Evolutionary conservation across 2,888 invertebrate species (phyloP).

Genomic region (Cosmia trapezina): DNA sequence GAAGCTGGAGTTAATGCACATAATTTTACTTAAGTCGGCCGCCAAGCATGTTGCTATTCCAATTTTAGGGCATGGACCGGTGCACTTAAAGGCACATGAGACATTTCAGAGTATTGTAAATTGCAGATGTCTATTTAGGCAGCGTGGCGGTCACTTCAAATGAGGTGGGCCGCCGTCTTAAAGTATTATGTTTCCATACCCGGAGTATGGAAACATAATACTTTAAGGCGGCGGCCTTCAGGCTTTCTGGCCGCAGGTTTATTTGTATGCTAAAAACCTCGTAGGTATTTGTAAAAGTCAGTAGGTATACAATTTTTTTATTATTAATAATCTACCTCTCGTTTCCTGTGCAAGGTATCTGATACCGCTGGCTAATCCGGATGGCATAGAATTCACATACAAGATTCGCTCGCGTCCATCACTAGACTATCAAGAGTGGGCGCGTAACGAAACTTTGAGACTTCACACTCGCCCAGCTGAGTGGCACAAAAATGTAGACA

Average conservation of each 20-base stretch:
- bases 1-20: no score
- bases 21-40: no score
- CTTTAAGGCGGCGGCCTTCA: no score
- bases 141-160: background rate
- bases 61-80: background rate
- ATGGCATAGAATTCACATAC: conserved; percentile 82
- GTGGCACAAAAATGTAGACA: conserved; percentile 86
- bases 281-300: background rate
- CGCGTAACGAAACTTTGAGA: conserved; percentile 75
- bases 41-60: background rate
- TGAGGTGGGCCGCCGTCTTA: background rate
- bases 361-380: conserved; percentile 85
- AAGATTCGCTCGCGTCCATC: conserved; percentile 67
- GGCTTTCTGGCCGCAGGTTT: no score
- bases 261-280: background rate
- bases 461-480: conserved; percentile 71
- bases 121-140: no score
- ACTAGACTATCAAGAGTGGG: conserved; percentile 75
- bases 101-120: background rate
- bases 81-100: background rate
- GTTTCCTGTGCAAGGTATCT: conserved; percentile 77
- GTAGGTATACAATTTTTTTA: background rate
- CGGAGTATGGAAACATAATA: no score
- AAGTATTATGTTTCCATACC: no score
- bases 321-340: background rate